Conservation (phyloP, 2,797 vertebrate species). For the Rhodeus uyekii region DNA sequence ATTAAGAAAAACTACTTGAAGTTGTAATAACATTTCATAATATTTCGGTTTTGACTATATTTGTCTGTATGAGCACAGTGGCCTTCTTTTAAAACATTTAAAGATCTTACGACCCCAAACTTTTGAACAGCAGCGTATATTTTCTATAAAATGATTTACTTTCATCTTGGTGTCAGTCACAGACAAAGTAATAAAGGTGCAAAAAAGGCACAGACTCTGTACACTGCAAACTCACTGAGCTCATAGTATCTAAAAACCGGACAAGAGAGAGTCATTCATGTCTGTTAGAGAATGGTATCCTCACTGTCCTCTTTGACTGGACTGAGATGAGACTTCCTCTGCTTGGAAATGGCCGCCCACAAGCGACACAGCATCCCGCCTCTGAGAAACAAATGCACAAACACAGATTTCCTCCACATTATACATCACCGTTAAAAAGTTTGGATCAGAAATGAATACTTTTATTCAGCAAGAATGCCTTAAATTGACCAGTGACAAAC, state of each 20-base stretch:
- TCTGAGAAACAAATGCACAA: constrained; percentile 66
- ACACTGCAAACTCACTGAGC: constrained; percentile 54
- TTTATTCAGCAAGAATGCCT: background rate
- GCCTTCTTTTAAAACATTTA: background rate
- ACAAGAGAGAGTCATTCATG: constrained; percentile 7
- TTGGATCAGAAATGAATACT: background rate
- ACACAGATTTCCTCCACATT: background rate
- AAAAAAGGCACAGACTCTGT: constrained; percentile 36
- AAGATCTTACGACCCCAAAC: background rate
- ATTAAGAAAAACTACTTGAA: background rate
- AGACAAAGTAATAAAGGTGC: constrained; percentile 19
- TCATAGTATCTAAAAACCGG: constrained; percentile 36
- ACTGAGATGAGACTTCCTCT: constrained; percentile 65
- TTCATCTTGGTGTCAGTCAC: background rate
- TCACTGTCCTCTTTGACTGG: constrained; percentile 63
- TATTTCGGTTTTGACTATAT: background rate
- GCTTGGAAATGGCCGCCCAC: constrained; percentile 79
- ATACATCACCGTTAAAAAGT: background rate
- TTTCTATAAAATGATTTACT: background rate
- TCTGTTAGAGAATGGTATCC: constrained; percentile 66
- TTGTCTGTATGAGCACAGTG: background rate
- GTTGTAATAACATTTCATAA: background rate
- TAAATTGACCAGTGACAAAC: background rate
- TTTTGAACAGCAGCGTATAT: background rate
- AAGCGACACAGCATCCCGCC: constrained; percentile 83